Base-by-base conservation (phyloP, 1,140 invertebrate species). In the Papilio glaucus region DNA sequence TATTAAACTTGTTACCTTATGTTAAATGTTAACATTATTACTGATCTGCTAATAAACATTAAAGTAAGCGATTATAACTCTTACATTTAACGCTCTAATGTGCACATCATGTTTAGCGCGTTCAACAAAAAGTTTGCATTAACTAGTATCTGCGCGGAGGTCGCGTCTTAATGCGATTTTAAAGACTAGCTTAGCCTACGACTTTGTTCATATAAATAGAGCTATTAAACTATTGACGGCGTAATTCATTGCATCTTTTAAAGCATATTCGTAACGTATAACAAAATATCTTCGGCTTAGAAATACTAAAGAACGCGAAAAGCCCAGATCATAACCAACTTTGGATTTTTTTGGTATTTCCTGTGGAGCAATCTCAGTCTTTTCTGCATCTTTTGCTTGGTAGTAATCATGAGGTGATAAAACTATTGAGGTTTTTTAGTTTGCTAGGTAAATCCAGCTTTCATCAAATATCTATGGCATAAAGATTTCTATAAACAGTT, bases 1-100 rank as follows among this genome's bases (percentile, higher is more conserved):
- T 73, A 80, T 80, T 78, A 77, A 77, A 70, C 78, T 73, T 77
- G 78, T 79, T 68, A 76, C 33, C 70, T 57, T 70, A 71, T 81
- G 75, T 77, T 71, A 72, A 41, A 65, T 69, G 67, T 72, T 26
- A 63, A 62, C 71, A 72, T 21, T 72, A 72, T 57, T 4, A 8
- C 65, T 24, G 67, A 9, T 24, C 63, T 4, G n/a, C 0, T 21
- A 63, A 18, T 3, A 69, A 77, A 71, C 21, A 41, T 4, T 12
- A 18, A 24, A 5, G 12, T 18, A 67, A 53, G n/a, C 4, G 6
- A 73, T 57, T 18, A 41, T 71, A 42, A 13, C 4, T 72, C 60
- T 60, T 76, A 71, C 0, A 9, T 0, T 0, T 3, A 57, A 57
- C 0, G 0, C 12, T 5, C 5, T 57, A 57, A 57, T 5, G 49